These are phyloP conservation scores for Salmo trutta DNA, from an alignment of 2,797 vertebrate species.

Conservation along the genomic window DNA sequence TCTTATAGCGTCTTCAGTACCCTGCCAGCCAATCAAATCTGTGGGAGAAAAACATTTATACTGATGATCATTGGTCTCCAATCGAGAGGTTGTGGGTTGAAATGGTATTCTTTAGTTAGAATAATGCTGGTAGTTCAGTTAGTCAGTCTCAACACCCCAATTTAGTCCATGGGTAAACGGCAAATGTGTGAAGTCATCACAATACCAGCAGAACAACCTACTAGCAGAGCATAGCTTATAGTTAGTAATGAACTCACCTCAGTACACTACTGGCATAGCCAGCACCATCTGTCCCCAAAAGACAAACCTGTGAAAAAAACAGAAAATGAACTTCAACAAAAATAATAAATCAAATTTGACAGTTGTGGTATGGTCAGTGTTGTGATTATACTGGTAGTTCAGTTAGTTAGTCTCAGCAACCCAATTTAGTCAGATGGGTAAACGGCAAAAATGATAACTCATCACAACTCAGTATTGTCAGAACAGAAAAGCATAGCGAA, in stretches of 20 bases:
- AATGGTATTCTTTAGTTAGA: not conserved
- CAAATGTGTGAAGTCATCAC: slow-evolving; percentile 71
- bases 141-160: slow-evolving; percentile 51
- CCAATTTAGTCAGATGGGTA: slow-evolving; percentile 65
- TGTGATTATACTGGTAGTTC: slow-evolving; percentile 49
- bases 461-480: slow-evolving; percentile 45
- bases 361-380: not conserved
- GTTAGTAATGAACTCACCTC: not conserved
- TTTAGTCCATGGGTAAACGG: slow-evolving; percentile 82
- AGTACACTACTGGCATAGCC: not conserved
- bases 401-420: slow-evolving; percentile 56
- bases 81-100: not conserved
- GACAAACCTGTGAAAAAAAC: not conserved
- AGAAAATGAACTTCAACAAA: not conserved
- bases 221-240: not conserved
- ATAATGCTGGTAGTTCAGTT: slow-evolving; percentile 59
- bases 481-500: not conserved
- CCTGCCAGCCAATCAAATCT: not conserved
- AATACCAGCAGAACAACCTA: slow-evolving; percentile 32
- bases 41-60: not conserved
- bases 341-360: not conserved
- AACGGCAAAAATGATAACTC: slow-evolving; percentile 63
- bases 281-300: not conserved
- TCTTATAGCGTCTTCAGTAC: not conserved
- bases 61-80: not conserved